Base-by-base conservation (phyloP, 2,888 invertebrate species). In the Apamea anceps region DNA sequence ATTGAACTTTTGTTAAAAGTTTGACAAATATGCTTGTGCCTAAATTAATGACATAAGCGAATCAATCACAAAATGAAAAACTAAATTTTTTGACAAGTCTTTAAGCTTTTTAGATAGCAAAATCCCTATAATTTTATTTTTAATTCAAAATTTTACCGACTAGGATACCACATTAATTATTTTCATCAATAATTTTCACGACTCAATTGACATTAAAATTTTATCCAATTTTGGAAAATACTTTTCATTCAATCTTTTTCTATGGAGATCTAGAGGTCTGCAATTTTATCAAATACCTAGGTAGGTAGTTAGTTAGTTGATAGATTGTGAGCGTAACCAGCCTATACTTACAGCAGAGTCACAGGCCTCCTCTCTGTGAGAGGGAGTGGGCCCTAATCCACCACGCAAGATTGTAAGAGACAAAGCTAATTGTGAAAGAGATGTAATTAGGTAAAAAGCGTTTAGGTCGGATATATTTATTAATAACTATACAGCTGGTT, bases 121-220 rank as follows among this genome's bases (percentile, higher is more conserved):
- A 57, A 15, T 18, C n/a, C 4, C 12, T 42, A 60, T 37, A 7
- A 7, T 57, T 60, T n/a, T n/a, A 72, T 42, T n/a, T 57, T 60
- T 21, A 57, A 28, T 60, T 10, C 15, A 62, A 79, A 70, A 74
- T 71, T 84, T 79, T 79, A n/a, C 45, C 86, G 89, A 88, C 88
- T 88, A 88, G 88, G 79, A 81, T 78, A 67, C 85, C 89, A 87
- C 87, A 80, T 87, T 25, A 25, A 6, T 54, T 60, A 48, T 48
- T 63, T 57, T 57, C 3, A 37, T 37, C 12, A 72, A 57, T 68
- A n/a, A 54, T 70, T 70, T n/a, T 42, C 54, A 28, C 8, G n/a
- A 51, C 42, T 67, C 28, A 62, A 68, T 76, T 60, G 10, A 15
- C 15, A 66, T 32, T 71, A 5, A 18, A 7, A 51, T 13, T 25